phyloP scores from a whole-genome alignment of 1,140 invertebrate species.

The Bombus turneri region DNA sequence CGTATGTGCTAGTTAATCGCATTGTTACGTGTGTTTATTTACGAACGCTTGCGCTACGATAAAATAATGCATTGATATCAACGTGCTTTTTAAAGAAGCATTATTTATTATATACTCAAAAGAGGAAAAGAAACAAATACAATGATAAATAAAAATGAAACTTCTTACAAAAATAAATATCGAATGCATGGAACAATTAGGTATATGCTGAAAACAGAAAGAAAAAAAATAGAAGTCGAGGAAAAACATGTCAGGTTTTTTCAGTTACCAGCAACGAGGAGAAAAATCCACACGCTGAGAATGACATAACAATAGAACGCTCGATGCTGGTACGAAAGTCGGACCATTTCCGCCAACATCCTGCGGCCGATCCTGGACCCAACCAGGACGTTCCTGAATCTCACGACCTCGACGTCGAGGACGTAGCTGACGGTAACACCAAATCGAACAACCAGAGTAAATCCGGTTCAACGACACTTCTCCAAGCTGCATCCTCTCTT shows the following conservation, averaged over 20 bases:
- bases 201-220: not conserved
- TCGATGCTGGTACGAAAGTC: slow-evolving; percentile 87
- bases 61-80: slow-evolving; percentile 4
- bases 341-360: slow-evolving; percentile 85
- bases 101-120: not conserved
- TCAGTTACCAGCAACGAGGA: slow-evolving; percentile 87
- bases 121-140: not conserved
- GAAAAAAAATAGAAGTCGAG: not conserved
- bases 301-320: slow-evolving; percentile 90
- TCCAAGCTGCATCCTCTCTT: slow-evolving; percentile 44
- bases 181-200: not conserved
- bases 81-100: not conserved
- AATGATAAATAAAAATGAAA: not conserved
- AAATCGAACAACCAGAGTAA: slow-evolving; percentile 14
- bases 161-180: not conserved
- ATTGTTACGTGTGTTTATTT: slow-evolving; percentile 15
- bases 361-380: slow-evolving; percentile 22
- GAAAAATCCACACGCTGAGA: slow-evolving; percentile 90
- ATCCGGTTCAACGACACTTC: slow-evolving; percentile 32
- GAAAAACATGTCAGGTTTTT: not conserved
- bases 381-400: not conserved
- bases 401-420: slow-evolving; percentile 38
- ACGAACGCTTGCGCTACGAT: not conserved
- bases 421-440: slow-evolving; percentile 23
- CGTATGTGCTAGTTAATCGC: slow-evolving; percentile 17